phyloP scores from a whole-genome alignment of 2,888 invertebrate species.

The Nephrotoma appendiculata region DNA sequence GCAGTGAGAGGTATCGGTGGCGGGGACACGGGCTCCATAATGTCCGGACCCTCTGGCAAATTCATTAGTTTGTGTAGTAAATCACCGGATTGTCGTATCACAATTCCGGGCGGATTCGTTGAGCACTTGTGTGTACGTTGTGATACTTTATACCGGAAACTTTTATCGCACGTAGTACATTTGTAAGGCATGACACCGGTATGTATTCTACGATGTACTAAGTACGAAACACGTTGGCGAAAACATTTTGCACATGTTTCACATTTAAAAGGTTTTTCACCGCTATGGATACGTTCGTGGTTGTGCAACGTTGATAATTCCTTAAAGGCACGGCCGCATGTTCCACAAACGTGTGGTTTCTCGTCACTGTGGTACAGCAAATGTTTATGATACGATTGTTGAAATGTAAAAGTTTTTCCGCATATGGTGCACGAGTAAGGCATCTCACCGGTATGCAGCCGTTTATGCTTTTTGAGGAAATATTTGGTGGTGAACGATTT shows the following conservation, averaged over 20 bases:
- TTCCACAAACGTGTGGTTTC: constrained; percentile 60
- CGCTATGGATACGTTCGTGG: constrained; percentile 62
- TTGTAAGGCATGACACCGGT: constrained; percentile 52
- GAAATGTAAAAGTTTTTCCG: constrained; percentile 75
- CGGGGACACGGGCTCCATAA: constrained; percentile 34
- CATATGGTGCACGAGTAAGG: constrained; percentile 72
- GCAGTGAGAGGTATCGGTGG: constrained; percentile 16
- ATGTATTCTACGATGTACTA: constrained; percentile 71
- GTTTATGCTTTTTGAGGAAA: constrained; percentile 76
- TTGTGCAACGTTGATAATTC: constrained; percentile 77
- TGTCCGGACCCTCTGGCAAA: constrained; percentile 14
- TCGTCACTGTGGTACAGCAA: constrained; percentile 75
- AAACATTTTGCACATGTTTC: constrained; percentile 82
- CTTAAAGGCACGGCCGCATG: constrained; percentile 71
- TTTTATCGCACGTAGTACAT: constrained; percentile 65
- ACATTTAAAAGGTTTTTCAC: constrained; percentile 75
- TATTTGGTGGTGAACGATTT: constrained; percentile 82
- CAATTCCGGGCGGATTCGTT: constrained; percentile 43
- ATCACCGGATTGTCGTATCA: constrained; percentile 35
- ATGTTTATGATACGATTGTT: constrained; percentile 82
- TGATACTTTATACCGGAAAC: constrained; percentile 74
- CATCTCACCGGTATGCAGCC: constrained; percentile 77
- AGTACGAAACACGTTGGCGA: constrained; percentile 69
- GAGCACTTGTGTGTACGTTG: constrained; percentile 71
- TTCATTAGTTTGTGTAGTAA: constrained; percentile 35